A percentile compares a stretch with the other conserved stretches of the same genome.
These are phyloP conservation scores for Thalpophila matura DNA, from an alignment of 2,888 invertebrate genomes.

Conservation along the genomic window DNA sequence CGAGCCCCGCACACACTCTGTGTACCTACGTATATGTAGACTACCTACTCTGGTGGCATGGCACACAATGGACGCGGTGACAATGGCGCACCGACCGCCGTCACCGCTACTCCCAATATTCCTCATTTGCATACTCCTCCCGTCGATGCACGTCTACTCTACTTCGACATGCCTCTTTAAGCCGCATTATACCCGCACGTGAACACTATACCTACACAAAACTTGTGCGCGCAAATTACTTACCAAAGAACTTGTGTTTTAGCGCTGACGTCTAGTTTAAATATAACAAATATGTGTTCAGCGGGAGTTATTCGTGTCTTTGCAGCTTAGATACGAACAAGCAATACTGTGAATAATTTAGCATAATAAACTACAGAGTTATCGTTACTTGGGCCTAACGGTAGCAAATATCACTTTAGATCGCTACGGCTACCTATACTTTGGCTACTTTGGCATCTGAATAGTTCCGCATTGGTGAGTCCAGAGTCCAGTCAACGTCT, in stretches of 20 bases:
- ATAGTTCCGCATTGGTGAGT: not conserved
- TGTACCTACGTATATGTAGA: conserved; percentile 25
- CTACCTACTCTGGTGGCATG: conserved; percentile 60
- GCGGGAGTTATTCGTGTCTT: conserved; percentile 36
- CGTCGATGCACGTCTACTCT: conserved; percentile 68
- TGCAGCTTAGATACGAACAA: conserved; percentile 37
- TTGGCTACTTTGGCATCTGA: conserved; percentile 3
- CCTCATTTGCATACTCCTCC: conserved; percentile 86
- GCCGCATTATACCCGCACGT: conserved; percentile 57
- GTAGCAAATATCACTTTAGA: conserved; percentile 15
- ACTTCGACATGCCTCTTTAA: conserved; percentile 74
- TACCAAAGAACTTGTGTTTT: conserved; percentile 35
- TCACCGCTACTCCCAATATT: conserved; percentile 82
- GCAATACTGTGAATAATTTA: conserved; percentile 28
- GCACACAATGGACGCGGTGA: conserved; percentile 74
- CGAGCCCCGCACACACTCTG: conserved; percentile 61
- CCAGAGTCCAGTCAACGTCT: not conserved
- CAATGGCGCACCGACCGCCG: conserved; percentile 76
- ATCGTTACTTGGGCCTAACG: conserved; percentile 11
- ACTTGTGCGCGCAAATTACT: conserved; percentile 41
- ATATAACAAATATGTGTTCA: conserved; percentile 40
- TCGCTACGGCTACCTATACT: conserved; percentile 2
- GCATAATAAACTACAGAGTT: conserved; percentile 30
- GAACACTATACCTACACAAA: conserved; percentile 44
- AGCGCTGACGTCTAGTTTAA: conserved; percentile 39